Evolutionary conservation across 1,140 invertebrate genomes (phyloP), one percentile per base, ranked within the genome.

Genomic region (Tetraneura akinire): DNA sequence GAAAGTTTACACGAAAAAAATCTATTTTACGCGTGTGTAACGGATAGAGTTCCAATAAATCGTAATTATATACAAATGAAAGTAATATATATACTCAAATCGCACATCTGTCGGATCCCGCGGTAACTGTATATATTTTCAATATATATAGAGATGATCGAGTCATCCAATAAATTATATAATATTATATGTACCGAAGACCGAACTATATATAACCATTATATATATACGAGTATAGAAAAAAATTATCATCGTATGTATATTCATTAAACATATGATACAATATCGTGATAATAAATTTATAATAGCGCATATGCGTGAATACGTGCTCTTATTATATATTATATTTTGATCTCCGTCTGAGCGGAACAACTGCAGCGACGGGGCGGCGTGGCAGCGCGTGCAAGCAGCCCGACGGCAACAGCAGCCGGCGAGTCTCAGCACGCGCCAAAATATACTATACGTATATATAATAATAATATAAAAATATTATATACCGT

Each of bases 361-460:
- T 18, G 32, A 16, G 74, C 74, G 74, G 62, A 78, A 78, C 74
- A n/a, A n/a, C 9, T 1, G 21, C 53, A 9, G 11, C 47, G 26
- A 29, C 29, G 10, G 45, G 45, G 16, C 16, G 55, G 66, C 45
- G 68, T 13, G 42, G 32, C 73, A 21, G 37, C 73, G 53, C 73
- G 74, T 78, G 74, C n/a, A n/a, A n/a, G n/a, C n/a, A n/a, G n/a
- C 32, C 71, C 29, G 9, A 71, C 42, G 45, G 23, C 74, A 78
- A 51, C 37, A 42, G 74, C 53, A 78, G 51, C 51, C 53, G 53
- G 74, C 37, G n/a, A 78, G 74, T 71, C 74, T 45, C 55, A 32
- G 74, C 74, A 78, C 74, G 74, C 55, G 74, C 55, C 74, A 62
- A 66, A 66, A 32, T 37, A 10, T 10, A 66, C 18, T 37, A 42